A percentile compares a stretch with the other conserved stretches of the same genome.
Conservation (phyloP, 2,888 invertebrate genomes). For the Resseliella maxima region DNA sequence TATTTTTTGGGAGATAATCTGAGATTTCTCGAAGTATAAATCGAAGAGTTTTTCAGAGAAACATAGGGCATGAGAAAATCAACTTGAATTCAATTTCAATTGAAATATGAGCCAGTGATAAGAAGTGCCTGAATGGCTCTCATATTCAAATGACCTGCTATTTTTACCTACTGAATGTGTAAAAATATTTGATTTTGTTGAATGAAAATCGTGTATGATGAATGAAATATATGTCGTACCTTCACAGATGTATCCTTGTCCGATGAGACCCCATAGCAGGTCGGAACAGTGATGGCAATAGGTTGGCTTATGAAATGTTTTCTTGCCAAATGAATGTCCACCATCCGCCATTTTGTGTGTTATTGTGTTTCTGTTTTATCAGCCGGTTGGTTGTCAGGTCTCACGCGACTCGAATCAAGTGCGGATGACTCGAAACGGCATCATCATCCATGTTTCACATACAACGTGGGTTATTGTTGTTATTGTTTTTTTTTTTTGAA, state of each 20-base stretch:
- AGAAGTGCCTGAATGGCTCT: too few relatives aligned
- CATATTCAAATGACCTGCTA: too few relatives aligned
- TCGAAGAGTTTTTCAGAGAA: too few relatives aligned
- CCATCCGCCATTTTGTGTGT: slow-evolving; percentile 70
- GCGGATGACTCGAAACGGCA: slow-evolving; percentile 62
- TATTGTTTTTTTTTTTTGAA: neutral
- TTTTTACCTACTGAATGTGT: too few relatives aligned
- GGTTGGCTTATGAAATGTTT: slow-evolving; percentile 99
- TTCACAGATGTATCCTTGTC: slow-evolving; percentile 99
- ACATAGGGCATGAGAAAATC: neutral
- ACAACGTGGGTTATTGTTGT: slow-evolving; percentile 55
- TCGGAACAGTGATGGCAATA: slow-evolving; percentile 99
- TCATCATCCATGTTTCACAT: slow-evolving; percentile 61
- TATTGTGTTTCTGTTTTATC: slow-evolving; percentile 59
- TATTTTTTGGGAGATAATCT: too few relatives aligned
- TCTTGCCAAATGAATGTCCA: slow-evolving; percentile 99
- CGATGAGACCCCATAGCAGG: slow-evolving; percentile 99
- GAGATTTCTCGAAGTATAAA: too few relatives aligned
- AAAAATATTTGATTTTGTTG: neutral
- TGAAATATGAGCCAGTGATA: neutral
- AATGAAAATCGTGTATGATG: neutral
- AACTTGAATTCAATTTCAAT: neutral
- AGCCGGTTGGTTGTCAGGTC: slow-evolving; percentile 62
- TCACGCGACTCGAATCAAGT: slow-evolving; percentile 63
- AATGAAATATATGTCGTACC: slow-evolving; percentile 72